phyloP scores from a whole-genome alignment of 2,888 invertebrate genomes.

The Leistus spinibarbis region DNA sequence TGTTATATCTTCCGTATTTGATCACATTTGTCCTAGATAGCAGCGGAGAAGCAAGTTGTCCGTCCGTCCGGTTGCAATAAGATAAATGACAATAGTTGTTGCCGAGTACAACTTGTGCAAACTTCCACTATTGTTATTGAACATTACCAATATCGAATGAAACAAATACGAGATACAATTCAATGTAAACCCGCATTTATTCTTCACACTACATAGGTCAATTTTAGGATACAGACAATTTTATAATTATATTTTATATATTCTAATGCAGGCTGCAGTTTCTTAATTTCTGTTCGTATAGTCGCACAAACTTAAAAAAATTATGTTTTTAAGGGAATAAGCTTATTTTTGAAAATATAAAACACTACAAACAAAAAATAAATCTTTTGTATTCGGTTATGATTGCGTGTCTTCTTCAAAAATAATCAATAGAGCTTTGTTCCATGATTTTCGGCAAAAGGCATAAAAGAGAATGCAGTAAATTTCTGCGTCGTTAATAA shows the following conservation, averaged over 20 bases:
- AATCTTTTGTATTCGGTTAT: no score
- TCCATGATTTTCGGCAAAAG: not conserved
- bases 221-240: no score
- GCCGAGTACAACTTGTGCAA: slow-evolving; percentile 2
- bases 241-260: no score
- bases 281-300: no score
- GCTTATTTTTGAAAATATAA: no score
- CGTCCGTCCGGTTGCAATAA: not conserved
- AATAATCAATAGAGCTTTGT: not conserved
- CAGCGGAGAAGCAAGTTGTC: not conserved
- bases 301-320: no score
- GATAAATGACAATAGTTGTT: slow-evolving; percentile 29
- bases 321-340: no score
- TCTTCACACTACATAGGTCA: no score
- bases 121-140: not conserved
- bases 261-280: no score
- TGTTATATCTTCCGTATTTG: not conserved
- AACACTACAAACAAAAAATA: no score
- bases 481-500: slow-evolving; percentile 14
- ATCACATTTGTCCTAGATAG: not conserved
- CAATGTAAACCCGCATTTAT: no score
- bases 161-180: not conserved
- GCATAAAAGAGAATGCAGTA: not conserved
- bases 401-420: not conserved
- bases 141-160: not conserved